Conservation (phyloP, 2,797 vertebrate species). For the Antrozous pallidus region DNA sequence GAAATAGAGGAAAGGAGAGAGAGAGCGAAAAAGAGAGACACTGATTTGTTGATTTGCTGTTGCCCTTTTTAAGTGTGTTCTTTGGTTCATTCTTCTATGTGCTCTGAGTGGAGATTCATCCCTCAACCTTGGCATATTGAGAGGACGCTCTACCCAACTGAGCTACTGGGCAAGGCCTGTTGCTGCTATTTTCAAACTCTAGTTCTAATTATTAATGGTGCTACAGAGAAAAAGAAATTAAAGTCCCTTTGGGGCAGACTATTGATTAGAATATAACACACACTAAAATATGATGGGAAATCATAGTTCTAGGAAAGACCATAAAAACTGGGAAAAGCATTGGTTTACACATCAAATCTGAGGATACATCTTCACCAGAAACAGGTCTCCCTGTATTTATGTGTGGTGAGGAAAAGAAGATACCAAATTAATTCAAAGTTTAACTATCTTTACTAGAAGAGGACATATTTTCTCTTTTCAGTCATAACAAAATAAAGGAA, state of each 20-base stretch:
- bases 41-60: neutral
- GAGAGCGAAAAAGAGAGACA: neutral
- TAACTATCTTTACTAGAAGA: neutral
- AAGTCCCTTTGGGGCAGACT: neutral
- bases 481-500: neutral
- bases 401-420: neutral
- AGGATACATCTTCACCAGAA: neutral
- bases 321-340: neutral
- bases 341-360: neutral
- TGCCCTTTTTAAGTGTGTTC: neutral
- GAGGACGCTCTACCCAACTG: neutral
- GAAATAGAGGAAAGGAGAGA: neutral
- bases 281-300: neutral
- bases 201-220: neutral
- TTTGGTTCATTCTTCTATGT: neutral
- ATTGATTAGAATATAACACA: neutral
- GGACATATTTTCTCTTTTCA: neutral
- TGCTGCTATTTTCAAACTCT: neutral
- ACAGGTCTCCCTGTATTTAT: neutral
- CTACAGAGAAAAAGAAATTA: neutral
- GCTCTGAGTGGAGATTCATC: neutral
- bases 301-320: neutral
- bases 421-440: neutral
- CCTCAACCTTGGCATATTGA: neutral
- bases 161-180: neutral